Base-by-base conservation (phyloP, 2,797 vertebrate species). In the Lophotriccus pileatus region DNA sequence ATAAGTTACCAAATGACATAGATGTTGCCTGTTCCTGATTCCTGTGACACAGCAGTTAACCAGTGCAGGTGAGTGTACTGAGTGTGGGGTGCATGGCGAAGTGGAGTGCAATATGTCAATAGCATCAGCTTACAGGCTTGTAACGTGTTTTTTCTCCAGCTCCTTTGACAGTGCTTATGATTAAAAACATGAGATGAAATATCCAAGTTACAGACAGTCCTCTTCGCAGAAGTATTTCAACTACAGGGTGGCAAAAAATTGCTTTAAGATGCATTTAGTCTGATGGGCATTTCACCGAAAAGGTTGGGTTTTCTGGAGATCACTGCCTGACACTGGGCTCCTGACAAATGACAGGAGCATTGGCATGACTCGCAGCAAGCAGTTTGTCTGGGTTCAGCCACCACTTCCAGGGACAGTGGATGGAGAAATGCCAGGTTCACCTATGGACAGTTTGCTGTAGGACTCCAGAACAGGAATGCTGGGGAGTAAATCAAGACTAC, bases 241-340 rank as follows among this genome's bases (percentile, higher is more conserved):
- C 46, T 66, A 27, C 52, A 34, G 23, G n/a, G 32, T 28, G 23
- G 56, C 4, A 2, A 49, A 79, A 58, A 74, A 37, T 28, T 12
- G 13, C 44, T 70, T 59, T 50, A n/a, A 79, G 46, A 64, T n/a
- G 41, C 27, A 17, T 86, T 58, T 68, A 44, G 10, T 58, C 18
- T 55, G 75, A 52, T 24, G 22, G 46, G 37, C 6, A 3, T 53
- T 75, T 49, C 14, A n/a, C 52, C 67, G 63, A 7, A n/a, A 59
- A 22, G 9, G 25, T 69, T n/a, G 64, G 39, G 39, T 64, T 50
- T 20, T 20, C 60, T 47, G 32, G 55, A 67, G 53, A 5, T 16
- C 43, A 36, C 30, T 63, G 34, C 21, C 28, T 14, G n/a, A 43
- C 0, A 0, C 2, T 34, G 19, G 53, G n/a, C 59, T 86, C 55